Base-by-base conservation (phyloP, 2,797 vertebrate genomes). In the Scolopax bukidnonensis region DNA sequence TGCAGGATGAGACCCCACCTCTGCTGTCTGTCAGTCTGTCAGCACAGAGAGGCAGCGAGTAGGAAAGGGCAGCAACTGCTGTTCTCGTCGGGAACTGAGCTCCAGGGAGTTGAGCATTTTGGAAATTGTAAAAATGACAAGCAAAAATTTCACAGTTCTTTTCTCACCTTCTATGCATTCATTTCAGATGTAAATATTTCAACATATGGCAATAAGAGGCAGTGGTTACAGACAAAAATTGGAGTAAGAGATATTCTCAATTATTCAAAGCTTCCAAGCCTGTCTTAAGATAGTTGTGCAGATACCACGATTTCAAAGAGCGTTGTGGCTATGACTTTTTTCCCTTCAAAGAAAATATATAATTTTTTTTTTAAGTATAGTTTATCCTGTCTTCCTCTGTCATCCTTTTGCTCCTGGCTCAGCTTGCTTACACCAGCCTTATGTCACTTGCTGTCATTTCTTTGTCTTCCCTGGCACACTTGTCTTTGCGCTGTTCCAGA, bases 181-280 rank as follows among this genome's bases (percentile, higher is more conserved):
- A 6, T 92, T 92, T 93, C 32, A 40, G 53, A 28, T 36, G 76
- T 86, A 85, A 93, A 75, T 80, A 56, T 86, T 92, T 91, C 51
- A 80, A 43, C 64, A 47, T 32, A 41, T 8, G 84, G 65, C 32
- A 70, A 32, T 27, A 25, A 89, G 61, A 56, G 79, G 75, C 76
- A 67, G 70, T 25, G 43, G 48, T 65, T 33, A 10, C 51, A 60
- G 40, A 5, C 87, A 83, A 23, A 19, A 76, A 60, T 16, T n/a
- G 63, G 30, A 67, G 43, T 54, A 64, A 77, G 84, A 85, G 54
- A 40, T n/a, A 41, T 43, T 94, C 47, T 67, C 4, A 16, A 10
- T 47, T 51, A 36, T 50, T 41, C 56, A 51, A 36, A 74, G 53
- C 57, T 51, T 71, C 51, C 38, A 47, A 33, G 48, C n/a, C 24